Evolutionary conservation across 1,140 invertebrate genomes (phyloP).

Genomic region (Lamellibrachia luymesi): DNA sequence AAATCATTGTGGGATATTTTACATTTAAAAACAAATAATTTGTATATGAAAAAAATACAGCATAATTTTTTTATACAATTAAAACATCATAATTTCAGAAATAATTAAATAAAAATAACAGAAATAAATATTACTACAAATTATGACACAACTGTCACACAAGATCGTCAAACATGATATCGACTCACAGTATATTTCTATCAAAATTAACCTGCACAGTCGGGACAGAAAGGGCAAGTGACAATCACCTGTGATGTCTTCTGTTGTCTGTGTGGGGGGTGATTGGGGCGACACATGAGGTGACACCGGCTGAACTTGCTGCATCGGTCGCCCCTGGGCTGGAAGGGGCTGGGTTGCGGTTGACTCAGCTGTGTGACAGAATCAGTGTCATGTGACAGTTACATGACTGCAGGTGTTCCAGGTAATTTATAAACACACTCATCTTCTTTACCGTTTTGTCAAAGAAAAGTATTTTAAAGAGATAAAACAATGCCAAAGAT

Average conservation of each 20-base stretch:
- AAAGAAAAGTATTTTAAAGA: too few species aligned
- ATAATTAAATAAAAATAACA: background rate
- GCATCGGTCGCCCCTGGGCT: conserved; percentile 41
- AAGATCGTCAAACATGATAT: background rate
- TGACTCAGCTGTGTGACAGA: conserved; percentile 18
- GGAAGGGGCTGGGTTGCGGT: conserved; percentile 32
- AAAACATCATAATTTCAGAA: background rate
- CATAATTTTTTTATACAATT: background rate
- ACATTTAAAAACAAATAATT: background rate
- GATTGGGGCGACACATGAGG: conserved; percentile 25
- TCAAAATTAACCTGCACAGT: background rate
- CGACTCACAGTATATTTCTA: background rate
- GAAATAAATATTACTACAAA: background rate
- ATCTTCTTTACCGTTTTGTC: too few species aligned
- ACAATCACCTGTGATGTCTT: background rate
- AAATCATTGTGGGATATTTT: background rate
- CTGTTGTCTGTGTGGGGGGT: background rate
- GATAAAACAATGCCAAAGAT: background rate
- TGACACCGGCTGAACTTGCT: conserved; percentile 51
- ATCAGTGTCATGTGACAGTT: conserved; percentile 14
- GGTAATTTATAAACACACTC: too few species aligned
- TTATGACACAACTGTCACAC: background rate
- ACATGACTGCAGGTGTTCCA: conserved; percentile 46
- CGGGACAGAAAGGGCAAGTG: background rate
- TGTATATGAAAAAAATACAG: background rate